Evolutionary conservation across 2,888 invertebrate species (phyloP).

Genomic region (Biston stratarius): DNA sequence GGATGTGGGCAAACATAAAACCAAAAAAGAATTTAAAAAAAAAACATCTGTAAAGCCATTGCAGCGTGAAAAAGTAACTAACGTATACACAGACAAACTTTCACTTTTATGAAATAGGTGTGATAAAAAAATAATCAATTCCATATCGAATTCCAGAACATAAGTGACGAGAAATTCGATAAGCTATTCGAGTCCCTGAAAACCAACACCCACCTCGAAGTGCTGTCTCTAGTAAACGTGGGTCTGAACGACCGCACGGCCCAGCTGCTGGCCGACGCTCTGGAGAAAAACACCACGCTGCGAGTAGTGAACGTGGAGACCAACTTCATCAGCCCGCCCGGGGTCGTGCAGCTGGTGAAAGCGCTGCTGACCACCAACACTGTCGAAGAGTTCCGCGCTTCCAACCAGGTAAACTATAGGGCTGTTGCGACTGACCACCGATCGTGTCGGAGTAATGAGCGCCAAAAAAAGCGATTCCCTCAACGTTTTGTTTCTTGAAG

Average conservation of each 20-base stretch:
- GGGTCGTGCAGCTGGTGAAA: conserved; percentile 94
- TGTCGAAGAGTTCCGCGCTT: conserved; percentile 97
- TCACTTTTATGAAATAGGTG: too few species aligned
- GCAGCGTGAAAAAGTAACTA: too few species aligned
- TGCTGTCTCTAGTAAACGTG: conserved; percentile 96
- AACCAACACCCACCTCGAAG: conserved; percentile 96
- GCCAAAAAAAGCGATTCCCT: too few species aligned
- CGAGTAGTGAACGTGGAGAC: conserved; percentile 97
- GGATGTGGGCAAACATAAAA: too few species aligned
- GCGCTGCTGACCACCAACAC: conserved; percentile 94
- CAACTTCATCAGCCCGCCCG: conserved; percentile 97
- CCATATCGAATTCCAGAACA: conserved; percentile 89
- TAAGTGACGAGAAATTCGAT: conserved; percentile 97
- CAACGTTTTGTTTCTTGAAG: too few species aligned
- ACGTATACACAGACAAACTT: too few species aligned
- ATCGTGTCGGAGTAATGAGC: too few species aligned
- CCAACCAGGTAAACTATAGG: conserved; percentile 93
- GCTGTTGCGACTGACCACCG: too few species aligned
- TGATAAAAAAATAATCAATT: not conserved
- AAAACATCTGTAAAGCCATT: too few species aligned
- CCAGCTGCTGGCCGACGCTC: conserved; percentile 92
- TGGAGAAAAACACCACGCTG: conserved; percentile 92
- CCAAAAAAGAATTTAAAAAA: too few species aligned
- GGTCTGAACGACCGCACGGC: conserved; percentile 96
- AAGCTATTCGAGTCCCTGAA: conserved; percentile 95